These are phyloP conservation scores for Scaptomyza parva DNA, from an alignment of 2,888 invertebrate genomes.

Conservation along the genomic window DNA sequence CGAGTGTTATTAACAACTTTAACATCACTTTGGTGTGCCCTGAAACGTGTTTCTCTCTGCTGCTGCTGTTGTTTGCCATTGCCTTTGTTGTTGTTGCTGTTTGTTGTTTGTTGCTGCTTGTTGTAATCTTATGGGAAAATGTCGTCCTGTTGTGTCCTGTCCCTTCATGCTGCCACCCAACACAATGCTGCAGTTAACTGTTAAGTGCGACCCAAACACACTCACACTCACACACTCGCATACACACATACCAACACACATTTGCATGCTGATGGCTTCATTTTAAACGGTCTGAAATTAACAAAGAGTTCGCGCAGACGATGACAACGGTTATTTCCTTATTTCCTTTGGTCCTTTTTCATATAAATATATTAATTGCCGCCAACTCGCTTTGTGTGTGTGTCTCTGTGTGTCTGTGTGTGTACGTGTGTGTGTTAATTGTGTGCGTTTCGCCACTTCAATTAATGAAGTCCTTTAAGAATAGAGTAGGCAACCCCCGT, in stretches of 20 bases:
- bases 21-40: conserved; percentile 76
- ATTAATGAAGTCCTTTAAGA: conserved; percentile 42
- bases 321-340: conserved; percentile 31
- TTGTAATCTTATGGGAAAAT: conserved; percentile 54
- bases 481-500: conserved; percentile 1
- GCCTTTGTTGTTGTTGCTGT: conserved; percentile 7
- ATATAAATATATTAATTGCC: conserved; percentile 59
- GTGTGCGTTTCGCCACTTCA: conserved; percentile 32
- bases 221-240: conserved; percentile 16
- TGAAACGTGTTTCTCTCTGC: conserved; percentile 47
- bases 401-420: background rate
- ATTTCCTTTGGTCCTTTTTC: conserved; percentile 33
- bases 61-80: conserved; percentile 32
- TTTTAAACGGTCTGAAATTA: conserved; percentile 39
- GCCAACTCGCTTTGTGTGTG: background rate
- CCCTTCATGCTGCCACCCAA: conserved; percentile 6
- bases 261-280: conserved; percentile 41
- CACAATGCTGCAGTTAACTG: conserved; percentile 24
- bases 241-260: conserved; percentile 9
- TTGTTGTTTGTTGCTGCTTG: conserved; percentile 20
- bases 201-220: conserved; percentile 25
- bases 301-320: conserved; percentile 9
- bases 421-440: conserved; percentile 27
- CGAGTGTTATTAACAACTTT: conserved; percentile 70
- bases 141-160: conserved; percentile 9